Percentiles rank a stretch among this genome's conserved stretches.
These are phyloP conservation scores for Chironomus tepperi DNA, from an alignment of 1,140 invertebrate species.

Conservation along the genomic window DNA sequence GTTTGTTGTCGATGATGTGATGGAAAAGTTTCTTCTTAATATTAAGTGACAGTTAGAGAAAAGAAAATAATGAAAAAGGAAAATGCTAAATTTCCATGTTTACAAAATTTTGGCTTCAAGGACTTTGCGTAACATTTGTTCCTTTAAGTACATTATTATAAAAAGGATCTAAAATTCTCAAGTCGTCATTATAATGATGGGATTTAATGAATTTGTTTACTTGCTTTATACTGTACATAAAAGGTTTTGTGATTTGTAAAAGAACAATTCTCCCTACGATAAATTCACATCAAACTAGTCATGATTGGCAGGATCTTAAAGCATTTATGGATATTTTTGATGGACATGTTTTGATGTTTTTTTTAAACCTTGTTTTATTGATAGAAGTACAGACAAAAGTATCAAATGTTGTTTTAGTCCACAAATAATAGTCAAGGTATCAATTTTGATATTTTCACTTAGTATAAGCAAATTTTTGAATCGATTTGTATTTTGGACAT, in stretches of 20 bases:
- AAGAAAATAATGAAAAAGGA: background rate
- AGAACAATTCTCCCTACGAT: no score
- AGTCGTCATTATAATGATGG: background rate
- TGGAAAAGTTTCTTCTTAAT: background rate
- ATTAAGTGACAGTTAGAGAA: background rate
- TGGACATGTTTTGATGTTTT: no score
- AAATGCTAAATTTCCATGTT: background rate
- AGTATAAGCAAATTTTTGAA: no score
- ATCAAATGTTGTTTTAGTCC: no score
- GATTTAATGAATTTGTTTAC: background rate
- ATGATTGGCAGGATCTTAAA: no score
- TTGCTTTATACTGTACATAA: background rate
- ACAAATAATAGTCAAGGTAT: no score
- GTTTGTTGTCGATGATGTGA: background rate
- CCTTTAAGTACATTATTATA: background rate
- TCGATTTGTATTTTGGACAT: no score
- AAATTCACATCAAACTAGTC: no score
- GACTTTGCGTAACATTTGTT: background rate
- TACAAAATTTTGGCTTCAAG: slow-evolving; percentile 18
- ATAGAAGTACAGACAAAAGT: no score
- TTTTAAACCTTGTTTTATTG: no score
- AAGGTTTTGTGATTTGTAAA: background rate
- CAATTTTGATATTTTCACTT: no score
- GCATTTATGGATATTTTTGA: no score
- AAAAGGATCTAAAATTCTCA: background rate